phyloP scores from a whole-genome alignment of 2,797 vertebrate species.

The Galagoides demidoff region DNA sequence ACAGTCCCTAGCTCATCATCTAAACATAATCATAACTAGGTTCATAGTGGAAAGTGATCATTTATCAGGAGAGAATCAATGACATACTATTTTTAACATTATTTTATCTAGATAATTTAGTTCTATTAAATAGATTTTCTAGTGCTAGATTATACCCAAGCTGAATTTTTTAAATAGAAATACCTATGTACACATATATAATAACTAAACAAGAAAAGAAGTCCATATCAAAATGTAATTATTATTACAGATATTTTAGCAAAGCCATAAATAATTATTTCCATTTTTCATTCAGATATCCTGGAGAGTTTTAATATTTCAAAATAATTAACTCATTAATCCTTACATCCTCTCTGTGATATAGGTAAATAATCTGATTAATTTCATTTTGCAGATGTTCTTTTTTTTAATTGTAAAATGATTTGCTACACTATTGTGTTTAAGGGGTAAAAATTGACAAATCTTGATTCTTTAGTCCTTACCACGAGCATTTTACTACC shows the following conservation, averaged over 20 bases:
- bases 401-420: slow-evolving; percentile 24
- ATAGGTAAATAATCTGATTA: slow-evolving; percentile 66
- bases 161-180: slow-evolving; percentile 41
- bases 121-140: slow-evolving; percentile 35
- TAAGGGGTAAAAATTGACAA: neutral
- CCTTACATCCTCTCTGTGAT: slow-evolving; percentile 33
- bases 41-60: slow-evolving; percentile 39
- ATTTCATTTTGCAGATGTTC: slow-evolving; percentile 43
- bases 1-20: neutral
- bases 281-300: slow-evolving; percentile 65
- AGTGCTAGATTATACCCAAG: neutral
- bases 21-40: neutral
- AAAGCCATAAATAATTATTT: slow-evolving; percentile 70
- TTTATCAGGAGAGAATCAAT: slow-evolving; percentile 16
- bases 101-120: neutral
- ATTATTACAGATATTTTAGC: slow-evolving; percentile 54
- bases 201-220: neutral
- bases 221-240: slow-evolving; percentile 36
- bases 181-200: neutral
- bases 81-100: neutral
- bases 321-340: slow-evolving; percentile 75
- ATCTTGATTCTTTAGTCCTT: neutral
- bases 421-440: neutral
- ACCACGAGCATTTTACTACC: neutral
- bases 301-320: slow-evolving; percentile 62